phyloP scores from a whole-genome alignment of 2,888 invertebrate species.

The Drosophila infuscata region DNA sequence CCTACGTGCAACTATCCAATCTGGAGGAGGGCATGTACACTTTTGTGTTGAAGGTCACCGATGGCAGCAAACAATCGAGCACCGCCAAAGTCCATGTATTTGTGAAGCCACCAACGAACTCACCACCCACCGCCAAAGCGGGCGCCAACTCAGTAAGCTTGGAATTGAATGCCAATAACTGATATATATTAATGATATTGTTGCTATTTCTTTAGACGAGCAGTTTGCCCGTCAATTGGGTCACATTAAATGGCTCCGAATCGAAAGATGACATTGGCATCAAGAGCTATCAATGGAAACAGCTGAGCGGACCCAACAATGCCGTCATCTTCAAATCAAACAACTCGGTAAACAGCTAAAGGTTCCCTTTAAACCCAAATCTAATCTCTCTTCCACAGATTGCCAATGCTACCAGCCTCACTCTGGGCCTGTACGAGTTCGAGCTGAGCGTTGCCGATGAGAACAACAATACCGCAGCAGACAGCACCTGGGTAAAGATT shows the following conservation, averaged over 20 bases:
- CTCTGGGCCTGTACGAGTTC: constrained; percentile 93
- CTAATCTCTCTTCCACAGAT: constrained; percentile 74
- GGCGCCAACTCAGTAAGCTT: constrained; percentile 86
- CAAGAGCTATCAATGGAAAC: constrained; percentile 93
- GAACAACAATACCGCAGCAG: constrained; percentile 92
- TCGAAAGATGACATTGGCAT: constrained; percentile 94
- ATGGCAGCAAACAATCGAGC: constrained; percentile 94
- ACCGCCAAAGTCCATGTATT: constrained; percentile 96
- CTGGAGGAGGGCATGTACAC: constrained; percentile 97
- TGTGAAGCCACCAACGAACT: constrained; percentile 95
- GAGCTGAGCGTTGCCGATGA: constrained; percentile 93
- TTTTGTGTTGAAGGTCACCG: constrained; percentile 96
- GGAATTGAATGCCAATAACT: background rate
- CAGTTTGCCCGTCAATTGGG: constrained; percentile 93
- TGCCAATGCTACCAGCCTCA: constrained; percentile 92
- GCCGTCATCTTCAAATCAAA: constrained; percentile 87
- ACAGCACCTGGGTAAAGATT: constrained; percentile 90
- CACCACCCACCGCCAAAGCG: constrained; percentile 91
- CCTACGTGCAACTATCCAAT: constrained; percentile 94
- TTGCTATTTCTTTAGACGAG: constrained; percentile 87
- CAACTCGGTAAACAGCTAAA: constrained; percentile 85
- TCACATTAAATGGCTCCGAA: constrained; percentile 91
- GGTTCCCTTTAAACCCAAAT: background rate
- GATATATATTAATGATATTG: background rate
- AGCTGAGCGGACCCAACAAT: constrained; percentile 89